Percentiles rank a stretch among this genome's conserved stretches.
Evolutionary conservation across 2,113 vertebrate species (phyloP).

Genomic region (Sylvietta virens): DNA sequence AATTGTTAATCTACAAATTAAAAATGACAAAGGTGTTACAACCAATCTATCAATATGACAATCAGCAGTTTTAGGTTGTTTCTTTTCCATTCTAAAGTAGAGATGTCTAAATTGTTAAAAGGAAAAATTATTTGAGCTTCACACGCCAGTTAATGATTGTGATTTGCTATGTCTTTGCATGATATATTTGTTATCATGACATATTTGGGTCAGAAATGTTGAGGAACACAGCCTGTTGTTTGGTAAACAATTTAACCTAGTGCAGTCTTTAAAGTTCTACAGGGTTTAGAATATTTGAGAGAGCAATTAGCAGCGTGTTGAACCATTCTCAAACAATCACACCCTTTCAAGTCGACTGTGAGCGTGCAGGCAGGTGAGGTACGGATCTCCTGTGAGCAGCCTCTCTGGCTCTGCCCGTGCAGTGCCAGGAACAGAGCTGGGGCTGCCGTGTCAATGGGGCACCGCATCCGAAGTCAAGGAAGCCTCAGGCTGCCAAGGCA

Average conservation of each 20-base stretch:
- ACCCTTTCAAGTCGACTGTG: neutral
- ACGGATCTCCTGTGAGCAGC: neutral
- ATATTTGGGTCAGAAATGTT: conserved; percentile 60
- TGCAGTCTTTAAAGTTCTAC: conserved; percentile 6
- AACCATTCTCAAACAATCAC: neutral
- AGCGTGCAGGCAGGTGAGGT: neutral
- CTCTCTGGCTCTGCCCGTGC: neutral
- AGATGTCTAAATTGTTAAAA: neutral
- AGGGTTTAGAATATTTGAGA: neutral
- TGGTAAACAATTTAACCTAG: conserved; percentile 26
- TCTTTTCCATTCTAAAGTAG: neutral
- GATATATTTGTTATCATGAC: conserved; percentile 42
- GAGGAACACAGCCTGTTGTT: conserved; percentile 34
- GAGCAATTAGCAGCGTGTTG: neutral
- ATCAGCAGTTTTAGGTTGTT: neutral
- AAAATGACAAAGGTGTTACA: neutral
- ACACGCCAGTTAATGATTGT: conserved; percentile 36
- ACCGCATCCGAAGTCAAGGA: neutral
- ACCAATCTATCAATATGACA: conserved; percentile 17
- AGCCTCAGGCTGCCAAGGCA: neutral
- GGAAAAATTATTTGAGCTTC: neutral
- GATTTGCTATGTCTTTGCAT: conserved; percentile 43
- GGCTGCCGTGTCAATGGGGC: neutral
- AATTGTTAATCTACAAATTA: neutral
- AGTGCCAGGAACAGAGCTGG: neutral